Evolutionary conservation across 2,797 vertebrate genomes (phyloP), one percentile per base, ranked within the genome.

Genomic region (Meda fulgida): DNA sequence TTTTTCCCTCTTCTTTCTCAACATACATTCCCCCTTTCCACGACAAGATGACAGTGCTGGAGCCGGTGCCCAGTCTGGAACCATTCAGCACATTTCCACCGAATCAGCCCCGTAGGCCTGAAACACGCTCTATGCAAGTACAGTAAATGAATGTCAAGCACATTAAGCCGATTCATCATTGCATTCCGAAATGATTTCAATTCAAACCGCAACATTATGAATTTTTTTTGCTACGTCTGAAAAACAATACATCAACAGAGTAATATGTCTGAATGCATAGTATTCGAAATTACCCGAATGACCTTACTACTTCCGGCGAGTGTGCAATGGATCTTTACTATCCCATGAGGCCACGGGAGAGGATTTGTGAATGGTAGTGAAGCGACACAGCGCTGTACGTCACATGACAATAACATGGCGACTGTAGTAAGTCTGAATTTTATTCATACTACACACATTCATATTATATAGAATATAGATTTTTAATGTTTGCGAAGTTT

Each of bases 1-100:
- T 89, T 89, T 16, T 5, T 7, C 23, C 23, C 87, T 88, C 73
- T 87, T 84, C 87, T 87, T 89, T 89, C 83, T 70, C 29, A 69
- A 55, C 26, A 63, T 48, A 46, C 8, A 6, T n/a, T 34, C 19
- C 58, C 21, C 29, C 31, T 48, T 83, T 83, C 34, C 72, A 75
- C 2, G 23, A 83, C n/a, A 72, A 58, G 51, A 43, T 16, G 4
- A 9, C 1, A 13, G 69, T 82, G 36, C 38, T 9, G 8, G 53
- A 60, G 76, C 76, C 58, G 36, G 38, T n/a, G 53, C 53, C 38
- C n/a, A 34, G 23, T 60, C 53, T 63, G 19, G 9, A 70, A 40
- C 48, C 63, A 31, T 60, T 26, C 58, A 11, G 21, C 34, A 7
- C 7, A 13, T 63, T 63, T 78, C 14, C n/a, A 29, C 16, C 3